Evolutionary conservation across 35 echinoderm and acorn worm species (phyloP), one percentile per base, ranked within the genome.

Genomic region (Lytechinus pictus): DNA sequence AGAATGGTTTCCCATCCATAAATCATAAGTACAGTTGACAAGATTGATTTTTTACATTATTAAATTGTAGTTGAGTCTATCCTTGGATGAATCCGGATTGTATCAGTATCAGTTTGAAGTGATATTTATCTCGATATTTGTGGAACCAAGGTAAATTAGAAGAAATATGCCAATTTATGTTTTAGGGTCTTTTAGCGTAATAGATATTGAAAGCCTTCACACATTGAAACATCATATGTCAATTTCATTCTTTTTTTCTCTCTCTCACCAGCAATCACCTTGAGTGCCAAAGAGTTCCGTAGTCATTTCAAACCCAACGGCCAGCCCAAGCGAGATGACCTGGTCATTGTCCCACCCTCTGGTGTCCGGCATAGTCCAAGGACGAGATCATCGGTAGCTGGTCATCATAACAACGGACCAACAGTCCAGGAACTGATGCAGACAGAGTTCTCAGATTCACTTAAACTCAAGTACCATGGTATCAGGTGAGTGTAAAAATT

Each of bases 211-310:
- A 44, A 44, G 33, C 33, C 0, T 44, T 44, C 33, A 44, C 33
- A 44, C 33, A 44, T 44, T 44, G 33, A 44, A 44, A 44, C 33
- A 44, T 44, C 33, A 44, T 44, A 44, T 44, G 33, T 44, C 33
- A 44, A 44, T 44, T 44, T 44, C 2, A 44, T 44, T 44, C 33
- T 52, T 60, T 28, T 28, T 79, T 96, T 3, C 53, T 92, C 3
- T 13, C 27, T 3, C 52, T 54, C 29, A 52, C n/a, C 14, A 96
- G 96, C 86, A 27, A 96, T 96, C 94, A 95, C 94, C 53, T 79
- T 96, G 27, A 95, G 87, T 95, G 96, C 96, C 27, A 94, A 96
- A 29, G 96, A 96, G 57, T 96, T 96, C 52, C 94, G 95, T 53
- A 96, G 95, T 27, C 96, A 96, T 91, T 96, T 96, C 53, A 86